A percentile compares a stretch with the other conserved stretches of the same genome.
Evolutionary conservation across 2,797 vertebrate genomes (phyloP).

Genomic region (Hippocampus kuda): DNA sequence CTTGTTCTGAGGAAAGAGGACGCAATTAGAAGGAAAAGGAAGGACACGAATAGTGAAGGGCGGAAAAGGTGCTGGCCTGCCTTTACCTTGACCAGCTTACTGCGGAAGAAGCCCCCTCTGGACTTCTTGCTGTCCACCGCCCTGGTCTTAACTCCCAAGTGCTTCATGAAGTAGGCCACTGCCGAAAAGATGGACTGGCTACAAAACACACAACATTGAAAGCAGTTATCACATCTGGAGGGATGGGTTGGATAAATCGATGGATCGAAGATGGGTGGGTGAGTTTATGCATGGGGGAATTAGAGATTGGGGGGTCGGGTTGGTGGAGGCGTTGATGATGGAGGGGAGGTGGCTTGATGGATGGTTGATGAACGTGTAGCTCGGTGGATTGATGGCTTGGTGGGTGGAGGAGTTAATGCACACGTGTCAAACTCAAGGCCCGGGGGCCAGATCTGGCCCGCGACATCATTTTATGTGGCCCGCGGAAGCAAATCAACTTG

Average conservation of each 20-base stretch:
- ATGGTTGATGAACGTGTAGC: too few species aligned
- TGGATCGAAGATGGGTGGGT: neutral
- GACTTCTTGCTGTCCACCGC: slow-evolving; percentile 79
- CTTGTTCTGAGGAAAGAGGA: slow-evolving; percentile 46
- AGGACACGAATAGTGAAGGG: neutral
- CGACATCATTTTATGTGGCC: too few species aligned
- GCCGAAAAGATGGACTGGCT: slow-evolving; percentile 77
- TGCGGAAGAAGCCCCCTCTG: slow-evolving; percentile 76
- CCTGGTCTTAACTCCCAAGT: slow-evolving; percentile 80
- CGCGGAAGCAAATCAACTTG: too few species aligned
- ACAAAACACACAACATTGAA: slow-evolving; percentile 6
- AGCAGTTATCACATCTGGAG: neutral
- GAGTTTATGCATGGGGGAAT: too few species aligned
- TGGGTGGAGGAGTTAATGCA: too few species aligned
- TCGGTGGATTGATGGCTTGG: too few species aligned
- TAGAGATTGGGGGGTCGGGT: too few species aligned
- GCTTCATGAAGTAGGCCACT: slow-evolving; percentile 80
- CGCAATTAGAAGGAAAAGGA: neutral
- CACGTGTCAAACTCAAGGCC: too few species aligned
- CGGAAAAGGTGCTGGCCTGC: neutral
- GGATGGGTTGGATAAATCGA: neutral
- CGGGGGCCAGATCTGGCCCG: too few species aligned
- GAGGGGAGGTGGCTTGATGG: too few species aligned
- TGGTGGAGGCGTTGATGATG: too few species aligned
- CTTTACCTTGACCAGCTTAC: slow-evolving; percentile 67